Percentiles rank a stretch among this genome's conserved stretches.
phyloP scores from a whole-genome alignment of 1,140 invertebrate genomes.

The Zaprionus inermis region DNA sequence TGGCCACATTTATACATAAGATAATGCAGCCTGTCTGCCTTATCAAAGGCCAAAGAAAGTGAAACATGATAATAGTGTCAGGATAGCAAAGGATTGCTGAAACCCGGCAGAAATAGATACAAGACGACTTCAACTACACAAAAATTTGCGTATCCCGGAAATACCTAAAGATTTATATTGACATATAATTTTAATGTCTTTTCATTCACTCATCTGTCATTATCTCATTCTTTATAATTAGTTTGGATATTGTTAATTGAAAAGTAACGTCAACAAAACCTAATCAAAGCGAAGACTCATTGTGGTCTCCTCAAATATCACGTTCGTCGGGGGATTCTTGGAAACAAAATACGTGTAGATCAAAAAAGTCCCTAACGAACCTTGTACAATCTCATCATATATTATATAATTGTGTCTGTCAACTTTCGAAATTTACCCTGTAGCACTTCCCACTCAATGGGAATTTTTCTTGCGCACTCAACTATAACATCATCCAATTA shows the following conservation, averaged over 20 bases:
- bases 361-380: background rate
- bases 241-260: background rate
- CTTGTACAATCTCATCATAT: background rate
- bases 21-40: background rate
- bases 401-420: background rate
- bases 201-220: no score
- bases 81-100: background rate
- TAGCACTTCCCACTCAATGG: background rate
- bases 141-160: no score
- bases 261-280: background rate
- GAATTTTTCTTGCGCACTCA: constrained; percentile 19
- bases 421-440: background rate
- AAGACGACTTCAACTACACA: no score
- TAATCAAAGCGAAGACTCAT: background rate
- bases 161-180: no score
- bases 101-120: background rate
- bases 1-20: background rate
- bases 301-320: constrained; percentile 4
- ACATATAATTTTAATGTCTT: no score
- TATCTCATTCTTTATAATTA: no score
- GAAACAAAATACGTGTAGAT: background rate
- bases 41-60: background rate
- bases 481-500: constrained; percentile 25
- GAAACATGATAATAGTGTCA: background rate
- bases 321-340: background rate